Conservation (phyloP, 2,797 vertebrate genomes). For the Melanotaenia nigrans region DNA sequence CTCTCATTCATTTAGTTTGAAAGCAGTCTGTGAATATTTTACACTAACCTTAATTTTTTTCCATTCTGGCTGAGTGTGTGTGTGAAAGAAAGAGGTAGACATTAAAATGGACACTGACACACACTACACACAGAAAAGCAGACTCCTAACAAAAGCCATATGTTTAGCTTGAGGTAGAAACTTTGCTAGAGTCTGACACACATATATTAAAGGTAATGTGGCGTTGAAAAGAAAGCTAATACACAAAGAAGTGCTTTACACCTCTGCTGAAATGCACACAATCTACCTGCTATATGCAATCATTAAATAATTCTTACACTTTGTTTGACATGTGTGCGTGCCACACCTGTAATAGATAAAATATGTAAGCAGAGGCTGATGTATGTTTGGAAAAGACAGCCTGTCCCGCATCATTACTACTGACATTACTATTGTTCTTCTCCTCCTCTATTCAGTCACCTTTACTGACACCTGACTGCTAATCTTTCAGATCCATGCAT, state of each 20-base stretch:
- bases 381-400: conserved; percentile 28
- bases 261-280: conserved; percentile 37
- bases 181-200: conserved; percentile 54
- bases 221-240: conserved; percentile 32
- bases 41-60: conserved; percentile 72
- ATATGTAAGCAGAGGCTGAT: conserved; percentile 2
- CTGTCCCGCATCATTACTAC: background rate
- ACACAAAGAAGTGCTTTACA: conserved; percentile 52
- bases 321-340: conserved; percentile 26
- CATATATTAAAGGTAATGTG: conserved; percentile 25
- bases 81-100: conserved; percentile 52
- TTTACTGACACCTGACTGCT: background rate
- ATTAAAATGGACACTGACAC: conserved; percentile 56
- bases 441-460: background rate
- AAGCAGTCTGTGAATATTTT: conserved; percentile 71
- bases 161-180: conserved; percentile 68
- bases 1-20: conserved; percentile 61
- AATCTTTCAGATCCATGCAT: background rate
- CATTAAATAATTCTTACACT: conserved; percentile 11
- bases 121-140: conserved; percentile 40
- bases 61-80: conserved; percentile 59
- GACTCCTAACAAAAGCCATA: conserved; percentile 83
- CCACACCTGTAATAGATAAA: conserved; percentile 5
- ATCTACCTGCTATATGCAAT: conserved; percentile 36
- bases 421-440: background rate